phyloP scores from a whole-genome alignment of 2,797 vertebrate species.

The Pristis pectinata region DNA sequence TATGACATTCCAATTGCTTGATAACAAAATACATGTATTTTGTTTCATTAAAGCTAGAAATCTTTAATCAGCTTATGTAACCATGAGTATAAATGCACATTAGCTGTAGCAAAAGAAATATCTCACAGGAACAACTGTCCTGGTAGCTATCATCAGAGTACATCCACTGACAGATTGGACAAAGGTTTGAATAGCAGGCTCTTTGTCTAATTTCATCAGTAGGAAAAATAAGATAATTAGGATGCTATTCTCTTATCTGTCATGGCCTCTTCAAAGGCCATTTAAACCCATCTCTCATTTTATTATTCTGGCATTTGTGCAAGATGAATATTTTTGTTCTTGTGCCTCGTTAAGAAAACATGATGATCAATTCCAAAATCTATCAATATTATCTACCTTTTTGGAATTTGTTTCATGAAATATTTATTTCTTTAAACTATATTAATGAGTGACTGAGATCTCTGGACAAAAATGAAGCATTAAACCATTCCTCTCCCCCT shows the following conservation, averaged over 20 bases:
- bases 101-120: background rate
- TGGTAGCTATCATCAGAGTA: background rate
- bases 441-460: background rate
- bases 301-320: background rate
- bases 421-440: background rate
- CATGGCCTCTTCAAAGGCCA: background rate
- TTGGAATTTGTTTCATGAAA: background rate
- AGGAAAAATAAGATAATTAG: constrained; percentile 1
- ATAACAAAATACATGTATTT: background rate
- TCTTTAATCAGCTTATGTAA: background rate
- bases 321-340: background rate
- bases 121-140: background rate
- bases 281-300: background rate
- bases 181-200: background rate
- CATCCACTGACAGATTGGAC: background rate
- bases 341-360: background rate
- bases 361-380: background rate
- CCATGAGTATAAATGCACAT: background rate
- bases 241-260: background rate
- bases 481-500: background rate
- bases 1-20: background rate
- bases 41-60: background rate
- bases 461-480: background rate
- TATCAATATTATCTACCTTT: background rate
- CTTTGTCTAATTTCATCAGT: background rate